Evolutionary conservation across 2,797 vertebrate genomes (phyloP), one percentile per base, ranked within the genome.

Genomic region (Cossypha niveicapilla): DNA sequence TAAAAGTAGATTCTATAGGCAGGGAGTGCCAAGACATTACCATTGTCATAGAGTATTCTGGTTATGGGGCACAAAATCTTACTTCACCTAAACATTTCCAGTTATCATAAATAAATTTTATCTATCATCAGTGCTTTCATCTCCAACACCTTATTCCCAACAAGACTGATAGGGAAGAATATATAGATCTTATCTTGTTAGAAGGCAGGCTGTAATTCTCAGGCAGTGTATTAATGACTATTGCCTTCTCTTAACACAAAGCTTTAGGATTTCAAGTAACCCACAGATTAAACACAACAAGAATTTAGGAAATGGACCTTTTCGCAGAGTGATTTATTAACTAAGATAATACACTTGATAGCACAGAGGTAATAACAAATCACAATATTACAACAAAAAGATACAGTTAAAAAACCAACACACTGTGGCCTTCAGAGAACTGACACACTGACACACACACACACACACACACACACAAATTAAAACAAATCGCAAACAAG

Each of bases 401-500:
- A 97, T 97, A 97, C 96, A 97, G 97, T 97, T 97, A 94, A 97
- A 96, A 93, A 92, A 94, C 50, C 96, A 94, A 96, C 95, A 96
- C 95, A 96, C 83, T 75, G 76, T 84, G 96, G 96, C 93, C 94
- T 97, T 96, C 95, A 16, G 45, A 86, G 95, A 80, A 96, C 93
- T 92, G 56, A 35, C 35, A 35, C 35, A 35, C 35, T 9, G 9
- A 92, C 72, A 95, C 86, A 74, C 44, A 88, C 32, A 48, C 58
- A 88, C 95, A 96, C n/a, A 32, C 51, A 54, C 51, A 56, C 54
- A 24, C 19, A 22, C n/a, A 54, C 68, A 19, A 83, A 96, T 58
- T 95, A 65, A 77, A 95, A 97, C 97, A 96, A 97, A 97, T 95
- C 95, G 93, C 95, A 95, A 96, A 98, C 93, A 98, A 97, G 97